Evolutionary conservation across 2,888 invertebrate genomes (phyloP), one percentile per base, ranked within the genome.

Genomic region (Xestia c-nigrum): DNA sequence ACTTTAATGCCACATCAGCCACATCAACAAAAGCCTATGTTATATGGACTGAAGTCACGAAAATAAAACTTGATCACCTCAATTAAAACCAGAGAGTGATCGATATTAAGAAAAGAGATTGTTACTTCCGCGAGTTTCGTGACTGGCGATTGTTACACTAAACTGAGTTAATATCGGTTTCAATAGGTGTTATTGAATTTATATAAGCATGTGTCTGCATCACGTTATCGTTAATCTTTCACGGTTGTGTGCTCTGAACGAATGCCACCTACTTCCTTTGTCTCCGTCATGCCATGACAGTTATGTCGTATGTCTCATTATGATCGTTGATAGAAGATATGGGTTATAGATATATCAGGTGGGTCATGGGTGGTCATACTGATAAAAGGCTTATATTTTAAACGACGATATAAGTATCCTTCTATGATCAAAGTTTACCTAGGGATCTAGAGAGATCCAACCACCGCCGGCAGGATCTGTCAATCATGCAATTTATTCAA

Each of bases 41-140:
- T 43, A 68, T 72, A 83, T 78, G 80, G 76, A 24, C 46, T 68
- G 31, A 59, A 83, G 76, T 88, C 88, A 87, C 84, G 86, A 81
- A 79, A 84, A 80, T 71, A 85, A 85, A 86, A 88, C 86, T 90
- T 87, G 89, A 88, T 90, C 82, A 87, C 91, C 89, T 91, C 82
- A 85, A 87, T 88, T 85, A 78, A 79, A 83, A 80, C 71, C 67
- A 70, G 72, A 85, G 82, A 85, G 68, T 77, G 78, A 85, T 88
- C 81, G 83, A 81, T 76, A 81, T 76, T 86, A 82, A 76, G 80
- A 85, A 86, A 83, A 84, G 87, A 84, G 85, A 90, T 83, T 87
- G 87, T 85, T n/a, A 85, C 79, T 89, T 88, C 89, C 87, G 88
- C 80, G 69, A 79, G 76, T 87, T 61, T 65, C 80, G 80, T 89